Evolutionary conservation across 2,113 vertebrate species (phyloP).

Genomic region (Alectura lathami): DNA sequence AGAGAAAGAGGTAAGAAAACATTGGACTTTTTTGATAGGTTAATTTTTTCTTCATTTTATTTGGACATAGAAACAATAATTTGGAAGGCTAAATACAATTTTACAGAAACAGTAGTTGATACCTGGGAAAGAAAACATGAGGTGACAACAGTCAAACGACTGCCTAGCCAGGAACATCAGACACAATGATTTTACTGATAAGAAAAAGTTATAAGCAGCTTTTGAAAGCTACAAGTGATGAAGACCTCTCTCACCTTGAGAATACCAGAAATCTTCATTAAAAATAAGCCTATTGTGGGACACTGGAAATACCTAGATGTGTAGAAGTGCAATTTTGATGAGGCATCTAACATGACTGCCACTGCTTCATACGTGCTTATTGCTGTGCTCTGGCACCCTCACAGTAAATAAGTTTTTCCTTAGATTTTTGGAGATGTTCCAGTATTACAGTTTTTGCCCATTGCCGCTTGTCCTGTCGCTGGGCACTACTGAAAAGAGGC

Average conservation of each 20-base stretch:
- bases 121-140: not conserved
- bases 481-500: no score
- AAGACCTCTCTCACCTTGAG: not conserved
- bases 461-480: no score
- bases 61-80: not conserved
- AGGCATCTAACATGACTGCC: not conserved
- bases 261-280: not conserved
- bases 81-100: not conserved
- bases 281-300: not conserved
- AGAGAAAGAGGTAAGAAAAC: not conserved
- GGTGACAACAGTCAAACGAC: not conserved
- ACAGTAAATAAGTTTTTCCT: no score
- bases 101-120: not conserved
- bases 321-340: not conserved
- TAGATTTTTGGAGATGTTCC: no score
- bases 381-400: no score
- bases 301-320: fast-evolving
- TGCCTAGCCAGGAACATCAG: not conserved
- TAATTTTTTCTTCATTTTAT: fast-evolving
- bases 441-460: no score
- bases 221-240: not conserved
- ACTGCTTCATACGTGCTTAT: not conserved
- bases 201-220: not conserved
- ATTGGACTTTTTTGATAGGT: fast-evolving
- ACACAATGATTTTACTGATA: not conserved